These are phyloP conservation scores for Alca torda DNA, from an alignment of 2,797 vertebrate species.

Conservation along the genomic window DNA sequence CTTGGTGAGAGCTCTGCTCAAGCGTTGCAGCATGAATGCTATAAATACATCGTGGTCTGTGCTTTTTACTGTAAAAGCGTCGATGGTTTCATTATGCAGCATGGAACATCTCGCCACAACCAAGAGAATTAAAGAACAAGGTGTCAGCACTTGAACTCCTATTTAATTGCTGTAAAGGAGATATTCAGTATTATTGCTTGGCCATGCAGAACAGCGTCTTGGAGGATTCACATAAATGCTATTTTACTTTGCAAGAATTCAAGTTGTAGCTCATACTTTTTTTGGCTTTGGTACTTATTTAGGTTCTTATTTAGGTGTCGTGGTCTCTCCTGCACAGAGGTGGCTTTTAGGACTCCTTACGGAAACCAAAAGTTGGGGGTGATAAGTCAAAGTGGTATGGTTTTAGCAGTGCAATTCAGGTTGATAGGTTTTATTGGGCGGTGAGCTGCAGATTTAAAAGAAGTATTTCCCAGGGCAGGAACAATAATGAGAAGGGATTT, in stretches of 20 bases:
- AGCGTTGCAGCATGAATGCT: fast-evolving
- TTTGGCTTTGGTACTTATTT: background rate
- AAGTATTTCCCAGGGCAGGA: background rate
- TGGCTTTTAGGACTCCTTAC: background rate
- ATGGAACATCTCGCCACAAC: background rate
- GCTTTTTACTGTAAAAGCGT: background rate
- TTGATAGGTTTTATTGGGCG: background rate
- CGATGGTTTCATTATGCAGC: background rate
- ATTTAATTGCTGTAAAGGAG: background rate
- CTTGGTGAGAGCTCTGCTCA: background rate
- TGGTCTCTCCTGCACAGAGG: background rate
- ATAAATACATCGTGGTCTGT: background rate
- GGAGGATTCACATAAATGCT: background rate
- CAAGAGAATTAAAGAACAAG: background rate
- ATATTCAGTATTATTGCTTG: background rate
- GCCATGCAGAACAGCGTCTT: fast-evolving
- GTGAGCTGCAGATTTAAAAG: background rate
- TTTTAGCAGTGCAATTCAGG: background rate
- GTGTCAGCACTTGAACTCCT: fast-evolving
- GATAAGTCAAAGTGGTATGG: fast-evolving
- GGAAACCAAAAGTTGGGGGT: background rate
- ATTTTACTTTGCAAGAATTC: background rate
- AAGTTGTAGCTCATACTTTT: background rate
- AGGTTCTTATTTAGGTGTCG: background rate
- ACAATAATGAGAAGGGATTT: background rate